Percentiles rank a stretch among this genome's conserved stretches.
Evolutionary conservation across 2,113 vertebrate species (phyloP).

Genomic region (Otis tarda): DNA sequence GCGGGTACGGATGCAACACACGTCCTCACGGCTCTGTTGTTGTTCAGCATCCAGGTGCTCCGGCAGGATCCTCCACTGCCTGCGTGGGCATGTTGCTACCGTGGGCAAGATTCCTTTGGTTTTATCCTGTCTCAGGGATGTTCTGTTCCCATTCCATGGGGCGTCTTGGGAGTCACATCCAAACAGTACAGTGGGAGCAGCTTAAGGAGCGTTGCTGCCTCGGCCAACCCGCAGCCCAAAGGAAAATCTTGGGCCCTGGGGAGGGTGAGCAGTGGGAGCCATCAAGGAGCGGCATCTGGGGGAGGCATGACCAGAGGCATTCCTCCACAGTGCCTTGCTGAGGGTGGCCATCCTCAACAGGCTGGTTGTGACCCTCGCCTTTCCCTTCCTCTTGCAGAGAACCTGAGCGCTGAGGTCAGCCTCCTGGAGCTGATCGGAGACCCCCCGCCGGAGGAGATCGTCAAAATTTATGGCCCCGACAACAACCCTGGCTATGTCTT

Average conservation of each 20-base stretch:
- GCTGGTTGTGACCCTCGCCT: neutral
- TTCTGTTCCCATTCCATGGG: too few relatives aligned
- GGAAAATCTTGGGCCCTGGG: neutral
- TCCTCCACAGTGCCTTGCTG: neutral
- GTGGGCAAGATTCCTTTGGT: neutral
- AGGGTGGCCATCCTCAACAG: neutral
- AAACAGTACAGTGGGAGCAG: neutral
- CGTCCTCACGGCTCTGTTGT: fast-evolving
- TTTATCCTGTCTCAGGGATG: neutral
- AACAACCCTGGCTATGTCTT: constrained; percentile 81
- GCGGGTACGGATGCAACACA: fast-evolving
- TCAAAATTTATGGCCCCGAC: constrained; percentile 74
- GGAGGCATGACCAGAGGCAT: neutral
- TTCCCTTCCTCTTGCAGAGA: constrained; percentile 74
- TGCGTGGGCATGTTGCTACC: neutral
- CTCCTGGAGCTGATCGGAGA: constrained; percentile 89
- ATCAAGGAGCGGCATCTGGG: fast-evolving
- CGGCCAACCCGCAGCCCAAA: neutral
- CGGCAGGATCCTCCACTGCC: neutral
- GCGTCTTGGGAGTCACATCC: fast-evolving
- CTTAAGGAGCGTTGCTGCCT: neutral
- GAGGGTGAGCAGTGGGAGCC: fast-evolving
- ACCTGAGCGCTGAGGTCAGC: constrained; percentile 72
- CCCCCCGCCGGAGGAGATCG: constrained; percentile 80
- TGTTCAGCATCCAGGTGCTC: neutral